Evolutionary conservation across 2,113 vertebrate genomes (phyloP).

Genomic region (Narcine bancroftii): DNA sequence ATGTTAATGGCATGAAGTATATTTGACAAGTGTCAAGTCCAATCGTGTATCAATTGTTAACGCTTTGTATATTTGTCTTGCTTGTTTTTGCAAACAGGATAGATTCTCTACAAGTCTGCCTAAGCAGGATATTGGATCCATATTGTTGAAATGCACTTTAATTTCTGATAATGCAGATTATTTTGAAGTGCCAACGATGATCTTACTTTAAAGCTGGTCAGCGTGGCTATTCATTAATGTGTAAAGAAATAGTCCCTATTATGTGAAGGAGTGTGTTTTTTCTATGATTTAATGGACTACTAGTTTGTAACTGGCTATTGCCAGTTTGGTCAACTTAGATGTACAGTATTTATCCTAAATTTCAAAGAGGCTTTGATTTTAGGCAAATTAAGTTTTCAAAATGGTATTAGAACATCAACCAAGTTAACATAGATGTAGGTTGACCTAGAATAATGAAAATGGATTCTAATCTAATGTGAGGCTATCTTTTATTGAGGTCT

Average conservation of each 20-base stretch:
- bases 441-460: background rate
- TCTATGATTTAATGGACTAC: background rate
- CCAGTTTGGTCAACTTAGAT: background rate
- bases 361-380: background rate
- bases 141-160: background rate
- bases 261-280: too few relatives aligned
- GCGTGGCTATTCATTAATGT: background rate
- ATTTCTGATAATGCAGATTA: conserved; percentile 7
- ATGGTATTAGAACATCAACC: background rate
- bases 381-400: too few relatives aligned
- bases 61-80: background rate
- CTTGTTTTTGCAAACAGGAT: background rate
- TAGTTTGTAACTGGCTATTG: background rate
- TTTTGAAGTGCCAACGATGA: background rate
- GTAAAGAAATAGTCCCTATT: background rate
- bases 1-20: background rate
- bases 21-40: background rate
- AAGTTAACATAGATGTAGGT: background rate
- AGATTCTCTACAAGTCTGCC: background rate
- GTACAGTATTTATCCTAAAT: background rate
- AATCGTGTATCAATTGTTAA: background rate
- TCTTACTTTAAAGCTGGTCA: too few relatives aligned
- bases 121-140: background rate
- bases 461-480: background rate
- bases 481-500: background rate